Evolutionary conservation across 2,113 vertebrate species (phyloP).

Genomic region (Sorex fumeus): DNA sequence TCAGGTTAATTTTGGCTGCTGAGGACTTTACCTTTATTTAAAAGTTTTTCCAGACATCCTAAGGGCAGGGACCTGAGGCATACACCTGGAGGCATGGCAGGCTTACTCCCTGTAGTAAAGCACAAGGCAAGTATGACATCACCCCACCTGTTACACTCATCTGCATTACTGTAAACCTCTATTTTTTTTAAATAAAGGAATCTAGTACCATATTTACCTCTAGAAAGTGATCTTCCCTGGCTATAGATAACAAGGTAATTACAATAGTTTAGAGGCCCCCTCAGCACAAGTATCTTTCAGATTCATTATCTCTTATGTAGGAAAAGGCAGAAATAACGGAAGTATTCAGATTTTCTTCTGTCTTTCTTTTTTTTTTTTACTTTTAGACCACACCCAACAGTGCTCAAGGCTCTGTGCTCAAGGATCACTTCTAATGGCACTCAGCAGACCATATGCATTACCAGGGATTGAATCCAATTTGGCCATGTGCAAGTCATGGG

Average conservation of each 20-base stretch:
- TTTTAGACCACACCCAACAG: no score
- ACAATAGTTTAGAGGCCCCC: background rate
- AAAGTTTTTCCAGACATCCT: slow-evolving; percentile 35
- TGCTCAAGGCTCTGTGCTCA: no score
- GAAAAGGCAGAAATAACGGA: background rate
- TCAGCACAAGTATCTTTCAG: background rate
- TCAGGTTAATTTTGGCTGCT: background rate
- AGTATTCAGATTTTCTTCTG: no score
- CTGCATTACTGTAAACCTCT: background rate
- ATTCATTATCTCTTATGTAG: background rate
- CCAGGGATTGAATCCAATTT: no score
- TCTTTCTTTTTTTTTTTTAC: no score
- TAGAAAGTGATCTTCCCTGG: slow-evolving; percentile 37
- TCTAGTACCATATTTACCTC: slow-evolving; percentile 3
- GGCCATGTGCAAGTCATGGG: no score
- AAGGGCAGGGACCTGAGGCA: slow-evolving; percentile 44
- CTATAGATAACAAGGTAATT: slow-evolving; percentile 34
- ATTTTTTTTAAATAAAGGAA: background rate
- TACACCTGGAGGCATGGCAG: slow-evolving; percentile 25
- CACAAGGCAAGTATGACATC: background rate
- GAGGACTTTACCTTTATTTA: slow-evolving; percentile 34
- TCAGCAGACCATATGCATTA: no score
- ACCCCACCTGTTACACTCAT: background rate
- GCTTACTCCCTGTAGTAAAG: background rate
- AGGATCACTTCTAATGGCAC: no score